Conservation (phyloP, 2,888 invertebrate species). For the Tetragnatha montana region DNA sequence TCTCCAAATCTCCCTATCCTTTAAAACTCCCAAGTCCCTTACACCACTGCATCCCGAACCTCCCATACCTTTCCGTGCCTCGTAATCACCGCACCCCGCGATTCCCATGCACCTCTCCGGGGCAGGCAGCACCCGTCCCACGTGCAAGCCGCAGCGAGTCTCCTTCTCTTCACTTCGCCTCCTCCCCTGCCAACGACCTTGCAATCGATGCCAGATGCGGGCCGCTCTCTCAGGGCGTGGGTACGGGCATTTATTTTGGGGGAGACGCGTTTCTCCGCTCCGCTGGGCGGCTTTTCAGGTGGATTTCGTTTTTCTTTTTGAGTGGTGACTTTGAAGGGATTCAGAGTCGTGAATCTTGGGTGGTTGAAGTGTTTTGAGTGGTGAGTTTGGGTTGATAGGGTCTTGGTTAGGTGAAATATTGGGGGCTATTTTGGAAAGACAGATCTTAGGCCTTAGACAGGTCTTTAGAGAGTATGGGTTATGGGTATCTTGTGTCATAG, state of each 20-base stretch:
- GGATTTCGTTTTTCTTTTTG: background rate
- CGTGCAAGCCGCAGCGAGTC: conserved; percentile 36
- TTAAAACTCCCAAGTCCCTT: too few relatives aligned
- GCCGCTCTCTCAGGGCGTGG: background rate
- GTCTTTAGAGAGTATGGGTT: too few relatives aligned
- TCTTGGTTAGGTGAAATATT: background rate
- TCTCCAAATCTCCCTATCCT: too few relatives aligned
- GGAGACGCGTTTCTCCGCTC: conserved; percentile 1
- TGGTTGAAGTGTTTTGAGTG: background rate
- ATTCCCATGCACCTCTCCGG: background rate
- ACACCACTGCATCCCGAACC: background rate
- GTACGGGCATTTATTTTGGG: background rate
- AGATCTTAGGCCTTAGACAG: too few relatives aligned
- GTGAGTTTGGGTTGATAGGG: background rate
- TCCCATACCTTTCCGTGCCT: background rate
- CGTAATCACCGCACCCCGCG: background rate
- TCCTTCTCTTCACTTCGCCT: conserved; percentile 13
- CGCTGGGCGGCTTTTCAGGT: background rate
- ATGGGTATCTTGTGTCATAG: too few relatives aligned
- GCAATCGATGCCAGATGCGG: conserved; percentile 34
- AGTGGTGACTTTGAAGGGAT: background rate
- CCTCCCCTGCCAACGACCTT: conserved; percentile 54
- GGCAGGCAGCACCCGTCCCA: background rate
- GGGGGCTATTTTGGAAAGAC: background rate
- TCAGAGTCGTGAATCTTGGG: too few relatives aligned